A percentile compares a stretch with the other conserved stretches of the same genome.
phyloP scores from a whole-genome alignment of 2,888 invertebrate species.

The Meloe dianella region DNA sequence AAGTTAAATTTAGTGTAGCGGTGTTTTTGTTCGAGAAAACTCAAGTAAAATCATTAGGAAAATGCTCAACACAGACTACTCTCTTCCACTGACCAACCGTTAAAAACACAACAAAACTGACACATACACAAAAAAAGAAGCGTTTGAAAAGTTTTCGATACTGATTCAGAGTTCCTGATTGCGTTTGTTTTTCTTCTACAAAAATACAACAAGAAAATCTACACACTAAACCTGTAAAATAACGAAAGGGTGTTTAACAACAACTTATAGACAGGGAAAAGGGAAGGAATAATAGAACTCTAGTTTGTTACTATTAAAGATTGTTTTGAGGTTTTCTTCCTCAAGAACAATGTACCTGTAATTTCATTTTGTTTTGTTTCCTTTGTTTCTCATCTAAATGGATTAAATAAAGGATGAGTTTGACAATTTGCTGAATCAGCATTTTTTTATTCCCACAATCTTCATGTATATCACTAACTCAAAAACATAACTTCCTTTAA shows the following conservation, averaged over 20 bases:
- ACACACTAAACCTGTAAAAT: slow-evolving; percentile 7
- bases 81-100: slow-evolving; percentile 24
- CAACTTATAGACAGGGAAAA: neutral
- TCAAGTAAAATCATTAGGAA: slow-evolving; percentile 30
- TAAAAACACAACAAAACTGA: slow-evolving; percentile 25
- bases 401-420: neutral
- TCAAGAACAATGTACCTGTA: neutral
- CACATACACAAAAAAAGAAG: neutral
- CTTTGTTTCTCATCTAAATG: neutral
- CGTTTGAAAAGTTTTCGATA: slow-evolving; percentile 2
- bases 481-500: neutral
- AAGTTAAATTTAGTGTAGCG: slow-evolving; percentile 30
- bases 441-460: neutral
- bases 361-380: neutral
- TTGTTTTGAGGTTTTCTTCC: neutral
- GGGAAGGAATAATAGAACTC: neutral
- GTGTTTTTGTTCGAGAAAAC: slow-evolving; percentile 22
- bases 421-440: neutral
- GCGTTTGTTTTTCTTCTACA: slow-evolving; percentile 36
- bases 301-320: neutral
- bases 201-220: slow-evolving; percentile 33
- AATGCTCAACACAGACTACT: slow-evolving; percentile 32
- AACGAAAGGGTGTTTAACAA: neutral
- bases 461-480: neutral
- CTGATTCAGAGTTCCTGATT: slow-evolving; percentile 35